Percentiles rank a stretch among this genome's conserved stretches.
These are phyloP conservation scores for Oscheius sp. DNA, from an alignment of 2,888 invertebrate genomes.

Conservation along the genomic window DNA sequence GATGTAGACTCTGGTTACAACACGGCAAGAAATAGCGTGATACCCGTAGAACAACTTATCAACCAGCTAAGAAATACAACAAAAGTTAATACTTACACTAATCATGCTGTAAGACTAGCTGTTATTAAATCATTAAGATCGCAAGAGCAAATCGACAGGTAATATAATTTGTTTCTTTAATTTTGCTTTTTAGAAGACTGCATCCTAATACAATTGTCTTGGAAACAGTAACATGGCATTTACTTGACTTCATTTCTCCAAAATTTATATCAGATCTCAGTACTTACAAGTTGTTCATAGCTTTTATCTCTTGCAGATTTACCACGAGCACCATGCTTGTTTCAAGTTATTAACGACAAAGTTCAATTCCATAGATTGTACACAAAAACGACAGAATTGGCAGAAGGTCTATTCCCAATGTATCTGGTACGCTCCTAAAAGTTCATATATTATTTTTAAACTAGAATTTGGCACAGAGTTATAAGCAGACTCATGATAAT, in stretches of 20 bases:
- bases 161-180: neutral
- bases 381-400: neutral
- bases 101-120: neutral
- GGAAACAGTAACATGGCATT: conserved; percentile 1
- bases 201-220: neutral
- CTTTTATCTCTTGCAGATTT: neutral
- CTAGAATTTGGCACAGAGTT: neutral
- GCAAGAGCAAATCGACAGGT: neutral
- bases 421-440: neutral
- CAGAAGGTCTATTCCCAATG: neutral
- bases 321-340: neutral
- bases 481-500: neutral
- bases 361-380: neutral
- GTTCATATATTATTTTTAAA: neutral
- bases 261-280: conserved; percentile 4
- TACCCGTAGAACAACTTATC: neutral
- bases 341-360: neutral
- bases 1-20: conserved; percentile 20
- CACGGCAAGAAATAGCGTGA: neutral
- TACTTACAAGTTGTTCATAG: neutral
- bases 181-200: neutral
- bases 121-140: neutral
- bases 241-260: conserved; percentile 5
- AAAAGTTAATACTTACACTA: neutral
- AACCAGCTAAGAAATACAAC: neutral